Evolutionary conservation across 2,888 invertebrate genomes (phyloP).

Genomic region (Strigamia crassipes): DNA sequence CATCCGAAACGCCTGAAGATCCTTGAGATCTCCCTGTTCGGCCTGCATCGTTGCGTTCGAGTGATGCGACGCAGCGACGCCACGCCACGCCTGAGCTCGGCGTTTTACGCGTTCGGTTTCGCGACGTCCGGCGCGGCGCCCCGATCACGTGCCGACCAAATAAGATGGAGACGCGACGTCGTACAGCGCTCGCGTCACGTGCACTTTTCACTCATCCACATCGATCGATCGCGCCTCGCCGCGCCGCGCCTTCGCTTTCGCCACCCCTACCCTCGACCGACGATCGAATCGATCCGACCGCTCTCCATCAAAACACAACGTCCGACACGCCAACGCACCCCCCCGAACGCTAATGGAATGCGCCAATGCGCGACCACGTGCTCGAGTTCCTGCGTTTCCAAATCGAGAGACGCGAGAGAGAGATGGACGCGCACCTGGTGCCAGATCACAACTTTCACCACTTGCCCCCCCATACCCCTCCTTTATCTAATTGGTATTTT

Average conservation of each 20-base stretch:
- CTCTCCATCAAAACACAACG: neutral
- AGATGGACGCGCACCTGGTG: neutral
- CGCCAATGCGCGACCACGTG: conserved; percentile 2
- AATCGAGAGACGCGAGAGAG: neutral
- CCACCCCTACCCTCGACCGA: neutral
- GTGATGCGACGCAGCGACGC: neutral
- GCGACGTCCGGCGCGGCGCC: conserved; percentile 10
- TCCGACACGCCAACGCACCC: neutral
- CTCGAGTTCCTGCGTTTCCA: neutral
- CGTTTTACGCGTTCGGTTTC: neutral
- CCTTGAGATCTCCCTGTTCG: conserved; percentile 88
- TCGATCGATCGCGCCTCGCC: neutral
- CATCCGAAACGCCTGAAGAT: conserved; percentile 84
- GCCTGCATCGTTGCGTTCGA: conserved; percentile 75
- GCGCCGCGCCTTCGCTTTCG: too few relatives aligned
- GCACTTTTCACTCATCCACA: conserved; percentile 4
- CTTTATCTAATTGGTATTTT: neutral
- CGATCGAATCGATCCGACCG: neutral
- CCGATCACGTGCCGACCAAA: conserved; percentile 13
- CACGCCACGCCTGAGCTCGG: neutral
- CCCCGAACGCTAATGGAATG: neutral
- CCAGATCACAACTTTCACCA: neutral
- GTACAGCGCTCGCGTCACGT: neutral
- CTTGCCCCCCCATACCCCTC: neutral
- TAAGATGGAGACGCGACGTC: neutral